Evolutionary conservation across 2,113 vertebrate genomes (phyloP).

Genomic region (Phalacrocorax brasilianus): DNA sequence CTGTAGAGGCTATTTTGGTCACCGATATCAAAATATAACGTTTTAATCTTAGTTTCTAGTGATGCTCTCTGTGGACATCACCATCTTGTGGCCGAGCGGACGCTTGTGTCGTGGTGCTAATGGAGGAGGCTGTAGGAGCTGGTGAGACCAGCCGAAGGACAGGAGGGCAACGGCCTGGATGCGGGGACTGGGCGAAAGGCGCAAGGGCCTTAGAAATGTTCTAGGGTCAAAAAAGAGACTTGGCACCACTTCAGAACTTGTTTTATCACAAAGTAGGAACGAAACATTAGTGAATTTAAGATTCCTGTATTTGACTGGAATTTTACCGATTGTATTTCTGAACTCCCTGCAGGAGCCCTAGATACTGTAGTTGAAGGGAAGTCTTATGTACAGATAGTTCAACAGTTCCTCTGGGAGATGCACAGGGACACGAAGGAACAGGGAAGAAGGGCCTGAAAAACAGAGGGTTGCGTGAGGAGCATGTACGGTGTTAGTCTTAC

Average conservation of each 20-base stretch:
- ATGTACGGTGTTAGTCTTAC: neutral
- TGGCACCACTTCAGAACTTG: neutral
- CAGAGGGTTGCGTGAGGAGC: neutral
- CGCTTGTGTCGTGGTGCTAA: neutral
- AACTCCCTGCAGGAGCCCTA: constrained; percentile 19
- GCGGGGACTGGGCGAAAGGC: neutral
- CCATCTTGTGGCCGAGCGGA: neutral
- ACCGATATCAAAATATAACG: neutral
- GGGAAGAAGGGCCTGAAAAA: neutral
- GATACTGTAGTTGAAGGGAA: neutral
- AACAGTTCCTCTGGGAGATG: neutral
- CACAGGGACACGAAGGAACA: neutral
- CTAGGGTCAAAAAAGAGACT: neutral
- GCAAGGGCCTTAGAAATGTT: neutral
- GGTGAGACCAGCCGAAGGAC: neutral
- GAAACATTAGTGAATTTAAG: neutral
- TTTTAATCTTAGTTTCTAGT: neutral
- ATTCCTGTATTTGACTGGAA: neutral
- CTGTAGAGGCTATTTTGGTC: neutral
- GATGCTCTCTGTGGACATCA: neutral
- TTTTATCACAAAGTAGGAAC: constrained; percentile 7
- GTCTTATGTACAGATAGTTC: neutral
- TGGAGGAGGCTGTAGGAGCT: neutral
- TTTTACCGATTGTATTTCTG: constrained; percentile 15
- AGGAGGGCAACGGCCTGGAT: neutral